Base-by-base conservation (phyloP, 2,888 invertebrate genomes). In the Anagyrus pseudococci region DNA sequence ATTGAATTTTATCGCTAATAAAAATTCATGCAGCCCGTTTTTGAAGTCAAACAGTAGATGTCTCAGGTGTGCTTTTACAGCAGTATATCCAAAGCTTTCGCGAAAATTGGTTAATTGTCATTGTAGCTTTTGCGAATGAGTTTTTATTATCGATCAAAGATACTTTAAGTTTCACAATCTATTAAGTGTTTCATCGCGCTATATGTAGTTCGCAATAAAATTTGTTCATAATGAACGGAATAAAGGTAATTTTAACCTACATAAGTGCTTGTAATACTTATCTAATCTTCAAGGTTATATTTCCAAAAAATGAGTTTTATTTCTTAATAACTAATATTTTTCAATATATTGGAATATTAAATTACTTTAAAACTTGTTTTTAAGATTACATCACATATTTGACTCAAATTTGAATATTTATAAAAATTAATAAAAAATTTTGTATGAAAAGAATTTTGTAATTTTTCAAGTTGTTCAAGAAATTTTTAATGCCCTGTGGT, bases 401-500 rank as follows among this genome's bases (percentile, higher is more conserved):
- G n/a, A n/a, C n/a, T n/a, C n/a, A n/a, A n/a, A 10, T 44, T 20
- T 43, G 43, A 2, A 43, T 43, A 37, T 37, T 37, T 37, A 15
- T n/a, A n/a, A n/a, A n/a, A n/a, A n/a, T n/a, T n/a, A n/a, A n/a
- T n/a, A n/a, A n/a, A n/a, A n/a, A n/a, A n/a, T n/a, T n/a, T n/a
- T n/a, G n/a, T n/a, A 22, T 41, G 26, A 48, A 4, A 33, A 43
- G 13, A 22, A 22, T 66, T 29, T 25, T 50, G 37, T 50, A n/a
- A 46, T 64, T 41, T 49, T 57, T 69, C 4, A 73, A 80, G 80
- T 70, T 80, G 48, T 70, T 77, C 62, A 80, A 77, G 71, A 80
- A 81, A 72, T 75, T 80, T 57, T 64, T 79, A 64, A 72, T 80
- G 74, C 80, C 80, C 33, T 78, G 78, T 61, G 80, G 80, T 46